These are phyloP conservation scores for Conger conger DNA, from an alignment of 2,113 vertebrate genomes.

Conservation along the genomic window DNA sequence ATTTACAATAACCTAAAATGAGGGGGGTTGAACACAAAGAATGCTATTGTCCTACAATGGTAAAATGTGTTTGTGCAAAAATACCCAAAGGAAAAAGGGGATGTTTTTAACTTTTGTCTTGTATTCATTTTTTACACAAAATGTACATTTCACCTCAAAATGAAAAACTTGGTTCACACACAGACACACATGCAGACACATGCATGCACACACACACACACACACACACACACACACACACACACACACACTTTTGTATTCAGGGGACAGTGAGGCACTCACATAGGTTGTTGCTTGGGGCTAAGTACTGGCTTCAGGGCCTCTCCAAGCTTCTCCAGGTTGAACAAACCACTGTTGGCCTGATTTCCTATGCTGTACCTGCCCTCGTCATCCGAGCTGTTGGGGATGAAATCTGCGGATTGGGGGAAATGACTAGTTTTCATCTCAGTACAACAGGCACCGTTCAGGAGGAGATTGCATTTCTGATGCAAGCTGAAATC, in stretches of 20 bases:
- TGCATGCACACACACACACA: neutral
- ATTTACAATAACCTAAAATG: neutral
- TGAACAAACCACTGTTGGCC: conserved; percentile 71
- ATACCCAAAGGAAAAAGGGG: neutral
- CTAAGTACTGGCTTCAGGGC: conserved; percentile 72
- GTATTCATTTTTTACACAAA: neutral
- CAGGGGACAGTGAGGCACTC: conserved; percentile 47
- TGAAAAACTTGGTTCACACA: neutral
- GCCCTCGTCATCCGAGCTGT: conserved; percentile 76
- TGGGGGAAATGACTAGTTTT: neutral
- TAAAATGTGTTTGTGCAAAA: neutral
- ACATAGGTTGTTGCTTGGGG: conserved; percentile 69
- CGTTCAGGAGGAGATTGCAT: neutral
- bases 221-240: neutral
- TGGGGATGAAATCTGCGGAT: conserved; percentile 79
- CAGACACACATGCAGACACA: neutral
- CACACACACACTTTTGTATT: neutral
- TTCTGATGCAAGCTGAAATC: neutral
- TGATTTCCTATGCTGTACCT: conserved; percentile 78
- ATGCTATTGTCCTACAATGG: neutral
- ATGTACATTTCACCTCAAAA: neutral
- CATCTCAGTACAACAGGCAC: neutral
- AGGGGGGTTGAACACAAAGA: conserved; percentile 9
- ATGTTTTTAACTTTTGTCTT: conserved; percentile 3
- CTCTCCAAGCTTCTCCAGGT: conserved; percentile 74